phyloP scores from a whole-genome alignment of 2,113 vertebrate genomes.

The Eolophus roseicapilla region DNA sequence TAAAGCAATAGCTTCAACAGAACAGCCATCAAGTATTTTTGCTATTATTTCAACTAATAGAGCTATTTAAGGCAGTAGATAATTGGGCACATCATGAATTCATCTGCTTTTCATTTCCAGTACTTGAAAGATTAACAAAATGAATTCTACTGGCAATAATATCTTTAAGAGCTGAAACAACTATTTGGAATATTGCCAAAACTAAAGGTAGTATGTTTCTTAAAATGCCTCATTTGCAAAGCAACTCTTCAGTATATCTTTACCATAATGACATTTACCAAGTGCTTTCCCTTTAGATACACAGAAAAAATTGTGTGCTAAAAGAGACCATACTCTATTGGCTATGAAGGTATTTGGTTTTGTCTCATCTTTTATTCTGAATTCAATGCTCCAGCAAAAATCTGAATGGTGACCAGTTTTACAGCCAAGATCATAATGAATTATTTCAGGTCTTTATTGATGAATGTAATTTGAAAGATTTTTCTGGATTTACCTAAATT shows the following conservation, averaged over 20 bases:
- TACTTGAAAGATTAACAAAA: slow-evolving; percentile 29
- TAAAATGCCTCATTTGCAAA: not conserved
- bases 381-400: not conserved
- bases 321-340: not conserved
- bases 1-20: not conserved
- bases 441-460: not conserved
- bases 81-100: slow-evolving; percentile 13
- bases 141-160: not conserved
- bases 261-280: not conserved
- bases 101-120: slow-evolving; percentile 8
- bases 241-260: not conserved
- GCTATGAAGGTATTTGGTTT: not conserved
- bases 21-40: not conserved
- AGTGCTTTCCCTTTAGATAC: not conserved
- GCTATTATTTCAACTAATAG: slow-evolving; percentile 27
- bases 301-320: not conserved
- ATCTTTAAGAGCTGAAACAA: slow-evolving; percentile 3
- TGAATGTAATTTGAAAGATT: not conserved
- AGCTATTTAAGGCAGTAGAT: slow-evolving; percentile 7
- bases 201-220: not conserved
- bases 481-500: not conserved
- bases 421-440: not conserved
- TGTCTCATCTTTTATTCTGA: not conserved
- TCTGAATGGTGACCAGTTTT: not conserved
- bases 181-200: not conserved